These are phyloP conservation scores for Arnoldichthys spilopterus DNA, from an alignment of 2,797 vertebrate genomes.

Conservation along the genomic window DNA sequence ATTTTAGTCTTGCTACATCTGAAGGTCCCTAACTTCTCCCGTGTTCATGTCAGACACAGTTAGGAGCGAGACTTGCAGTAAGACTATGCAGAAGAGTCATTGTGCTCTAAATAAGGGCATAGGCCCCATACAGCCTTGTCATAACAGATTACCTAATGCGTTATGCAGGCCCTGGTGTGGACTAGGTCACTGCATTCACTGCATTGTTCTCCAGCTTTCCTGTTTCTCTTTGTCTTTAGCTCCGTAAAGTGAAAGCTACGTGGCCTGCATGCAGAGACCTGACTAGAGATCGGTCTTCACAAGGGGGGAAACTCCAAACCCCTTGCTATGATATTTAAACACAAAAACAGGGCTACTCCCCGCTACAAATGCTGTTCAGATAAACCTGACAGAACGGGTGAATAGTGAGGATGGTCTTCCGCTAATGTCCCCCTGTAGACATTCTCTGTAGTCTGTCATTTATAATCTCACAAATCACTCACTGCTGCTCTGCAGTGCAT, in stretches of 20 bases:
- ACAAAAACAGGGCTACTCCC: conserved; percentile 19
- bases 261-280: conserved; percentile 64
- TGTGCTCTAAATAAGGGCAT: conserved; percentile 58
- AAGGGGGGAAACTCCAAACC: conserved; percentile 7
- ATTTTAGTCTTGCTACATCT: too few relatives aligned
- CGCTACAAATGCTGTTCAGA: background rate
- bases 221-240: conserved; percentile 51
- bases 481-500: background rate
- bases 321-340: conserved; percentile 37
- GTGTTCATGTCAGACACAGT: conserved; percentile 2
- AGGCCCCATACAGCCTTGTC: conserved; percentile 69
- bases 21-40: background rate
- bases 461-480: background rate
- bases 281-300: conserved; percentile 10
- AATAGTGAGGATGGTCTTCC: background rate
- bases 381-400: background rate
- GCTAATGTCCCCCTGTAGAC: background rate
- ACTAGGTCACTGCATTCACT: conserved; percentile 61
- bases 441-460: background rate
- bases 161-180: conserved; percentile 67
- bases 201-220: conserved; percentile 76
- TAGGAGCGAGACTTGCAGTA: conserved; percentile 14
- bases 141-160: conserved; percentile 78
- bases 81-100: conserved; percentile 63
- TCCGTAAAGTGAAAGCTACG: conserved; percentile 58